phyloP scores from a whole-genome alignment of 92 coral and sea anemone species.

The Muricea muricata region DNA sequence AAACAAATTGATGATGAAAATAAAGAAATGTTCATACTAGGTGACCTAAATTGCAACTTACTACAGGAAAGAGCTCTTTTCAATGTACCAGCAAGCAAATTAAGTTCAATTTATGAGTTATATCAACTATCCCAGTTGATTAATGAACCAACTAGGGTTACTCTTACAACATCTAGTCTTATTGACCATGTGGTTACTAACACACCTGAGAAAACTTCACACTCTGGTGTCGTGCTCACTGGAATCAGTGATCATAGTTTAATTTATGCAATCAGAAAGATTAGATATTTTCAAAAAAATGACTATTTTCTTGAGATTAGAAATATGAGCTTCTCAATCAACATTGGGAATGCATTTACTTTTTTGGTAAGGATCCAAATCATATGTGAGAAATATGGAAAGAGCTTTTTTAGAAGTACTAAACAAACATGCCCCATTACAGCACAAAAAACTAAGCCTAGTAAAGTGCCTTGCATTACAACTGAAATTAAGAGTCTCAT shows the following conservation, averaged over 20 bases:
- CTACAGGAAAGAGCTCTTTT: no score
- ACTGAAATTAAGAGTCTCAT: neutral
- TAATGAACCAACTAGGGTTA: no score
- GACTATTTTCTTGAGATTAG: neutral
- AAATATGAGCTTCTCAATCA: neutral
- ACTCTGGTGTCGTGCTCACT: conserved; percentile 9
- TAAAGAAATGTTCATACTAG: no score
- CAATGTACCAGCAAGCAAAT: no score
- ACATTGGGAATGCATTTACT: conserved; percentile 3
- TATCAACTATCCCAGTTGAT: no score
- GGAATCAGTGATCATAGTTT: conserved; percentile 1
- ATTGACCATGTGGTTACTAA: neutral
- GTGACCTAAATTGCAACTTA: no score
- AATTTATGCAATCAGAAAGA: neutral
- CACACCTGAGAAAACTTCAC: neutral
- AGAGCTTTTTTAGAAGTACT: neutral
- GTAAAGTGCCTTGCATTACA: neutral
- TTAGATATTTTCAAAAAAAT: neutral
- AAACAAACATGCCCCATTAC: conserved; percentile 7
- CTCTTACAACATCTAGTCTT: neutral
- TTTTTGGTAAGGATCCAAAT: neutral
- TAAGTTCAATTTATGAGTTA: no score
- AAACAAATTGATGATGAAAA: no score
- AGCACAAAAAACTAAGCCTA: neutral
- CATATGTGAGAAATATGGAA: conserved; percentile 1